Evolutionary conservation across 2,113 vertebrate species (phyloP), one percentile per base, ranked within the genome.

Genomic region (Excalfactoria chinensis): DNA sequence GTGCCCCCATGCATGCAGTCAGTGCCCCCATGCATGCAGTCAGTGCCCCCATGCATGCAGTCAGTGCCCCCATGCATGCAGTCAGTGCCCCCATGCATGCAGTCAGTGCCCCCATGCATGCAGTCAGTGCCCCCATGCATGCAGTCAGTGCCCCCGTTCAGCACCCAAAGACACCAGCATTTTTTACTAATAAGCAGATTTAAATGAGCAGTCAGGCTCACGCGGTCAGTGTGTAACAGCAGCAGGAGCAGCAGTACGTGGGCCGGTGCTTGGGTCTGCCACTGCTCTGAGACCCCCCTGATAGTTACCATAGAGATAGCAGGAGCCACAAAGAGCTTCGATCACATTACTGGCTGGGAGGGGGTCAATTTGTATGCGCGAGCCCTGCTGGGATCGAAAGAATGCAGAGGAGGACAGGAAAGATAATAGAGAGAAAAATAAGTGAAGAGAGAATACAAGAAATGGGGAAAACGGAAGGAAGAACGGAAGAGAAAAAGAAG

Each of bases 301-400:
- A 96, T 95, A 97, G 96, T 97, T 97, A 96, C 97, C 97, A 97
- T 96, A 97, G 97, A 97, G 96, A 97, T 95, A 93, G 96, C 16
- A 68, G 96, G 95, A 97, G 92, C 92, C 95, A 97, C 96, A 97
- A 97, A 97, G 96, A 95, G 97, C 95, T 97, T 96, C 89, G 88
- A 96, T 97, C 95, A 92, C 96, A 93, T 95, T 95, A 89, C 93
- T 53, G 95, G 91, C 94, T 94, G 92, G 96, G 96, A 97, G 96
- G 96, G 96, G 95, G 96, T 95, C 96, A 97, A 97, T 97, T 97
- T 97, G 97, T 97, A 97, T 97, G 96, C 95, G 66, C 0, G 78
- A 97, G 94, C 92, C 97, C 97, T 97, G 97, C 97, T 97, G 97
- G 95, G 96, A 96, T 91, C 93, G 96, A 95, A 97, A 97, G 96